Evolutionary conservation across 2,888 invertebrate species (phyloP).

Genomic region (Rhodophaea formosa): DNA sequence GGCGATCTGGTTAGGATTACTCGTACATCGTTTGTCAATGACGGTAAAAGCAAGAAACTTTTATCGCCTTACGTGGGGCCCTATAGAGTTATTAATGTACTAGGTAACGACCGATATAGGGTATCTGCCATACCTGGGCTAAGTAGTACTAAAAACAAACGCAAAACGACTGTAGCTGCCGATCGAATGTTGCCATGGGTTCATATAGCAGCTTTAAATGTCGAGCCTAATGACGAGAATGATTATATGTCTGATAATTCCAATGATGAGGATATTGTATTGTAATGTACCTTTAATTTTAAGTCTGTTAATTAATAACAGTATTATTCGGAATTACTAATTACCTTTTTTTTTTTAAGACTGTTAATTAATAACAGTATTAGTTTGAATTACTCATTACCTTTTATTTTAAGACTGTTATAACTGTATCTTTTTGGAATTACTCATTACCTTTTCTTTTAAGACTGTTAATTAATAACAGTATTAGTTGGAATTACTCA

Average conservation of each 20-base stretch:
- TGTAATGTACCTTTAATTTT: too few relatives aligned
- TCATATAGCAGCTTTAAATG: conserved; percentile 30
- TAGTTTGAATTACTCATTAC: too few relatives aligned
- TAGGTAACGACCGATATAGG: conserved; percentile 24
- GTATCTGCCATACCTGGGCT: conserved; percentile 23
- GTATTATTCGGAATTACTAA: too few relatives aligned
- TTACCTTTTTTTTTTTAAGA: too few relatives aligned
- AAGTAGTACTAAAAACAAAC: conserved; percentile 20
- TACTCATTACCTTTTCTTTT: too few relatives aligned
- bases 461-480: too few relatives aligned
- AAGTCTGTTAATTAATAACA: too few relatives aligned
- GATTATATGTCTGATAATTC: conserved; percentile 35
- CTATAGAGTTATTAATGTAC: not conserved
- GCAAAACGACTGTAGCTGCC: conserved; percentile 6
- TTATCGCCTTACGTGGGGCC: not conserved
- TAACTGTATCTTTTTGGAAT: too few relatives aligned
- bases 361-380: too few relatives aligned
- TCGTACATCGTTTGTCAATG: not conserved
- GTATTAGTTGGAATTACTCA: too few relatives aligned
- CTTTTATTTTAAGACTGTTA: too few relatives aligned
- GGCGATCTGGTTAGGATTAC: not conserved
- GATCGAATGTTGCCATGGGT: conserved; percentile 19
- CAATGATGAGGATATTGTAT: too few relatives aligned
- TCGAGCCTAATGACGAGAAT: not conserved
- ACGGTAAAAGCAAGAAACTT: not conserved